Evolutionary conservation across 2,797 vertebrate genomes (phyloP).

Genomic region (Pachyuromys duprasi): DNA sequence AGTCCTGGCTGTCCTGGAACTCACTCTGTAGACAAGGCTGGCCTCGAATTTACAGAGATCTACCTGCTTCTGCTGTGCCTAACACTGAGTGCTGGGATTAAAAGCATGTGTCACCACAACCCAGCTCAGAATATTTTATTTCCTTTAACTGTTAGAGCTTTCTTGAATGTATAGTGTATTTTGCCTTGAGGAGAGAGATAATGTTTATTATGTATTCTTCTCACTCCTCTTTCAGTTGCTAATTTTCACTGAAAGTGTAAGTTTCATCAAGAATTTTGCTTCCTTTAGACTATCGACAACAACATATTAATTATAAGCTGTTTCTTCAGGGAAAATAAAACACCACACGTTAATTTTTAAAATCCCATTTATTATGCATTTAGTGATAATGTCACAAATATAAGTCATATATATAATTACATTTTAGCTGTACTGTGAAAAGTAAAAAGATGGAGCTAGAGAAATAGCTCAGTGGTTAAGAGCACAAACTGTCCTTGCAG

Average conservation of each 20-base stretch:
- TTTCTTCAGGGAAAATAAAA: slow-evolving; percentile 20
- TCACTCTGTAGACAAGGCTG: background rate
- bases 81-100: background rate
- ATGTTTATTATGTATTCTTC: slow-evolving; percentile 44
- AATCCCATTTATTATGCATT: slow-evolving; percentile 4
- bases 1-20: background rate
- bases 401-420: slow-evolving; percentile 43
- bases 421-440: slow-evolving; percentile 3
- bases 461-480: background rate
- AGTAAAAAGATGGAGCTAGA: background rate
- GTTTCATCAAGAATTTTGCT: slow-evolving; percentile 45
- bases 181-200: slow-evolving; percentile 33
- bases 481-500: background rate
- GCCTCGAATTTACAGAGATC: background rate
- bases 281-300: slow-evolving; percentile 2
- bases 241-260: slow-evolving; percentile 40
- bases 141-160: background rate
- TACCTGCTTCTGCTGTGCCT: background rate
- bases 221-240: background rate
- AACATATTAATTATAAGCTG: slow-evolving; percentile 26
- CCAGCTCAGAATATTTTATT: background rate
- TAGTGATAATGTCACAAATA: background rate
- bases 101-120: background rate
- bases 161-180: slow-evolving; percentile 40
- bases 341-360: slow-evolving; percentile 20